These are phyloP conservation scores for Onychomys leucogaster DNA, from an alignment of 2,797 vertebrate genomes.

Conservation along the genomic window DNA sequence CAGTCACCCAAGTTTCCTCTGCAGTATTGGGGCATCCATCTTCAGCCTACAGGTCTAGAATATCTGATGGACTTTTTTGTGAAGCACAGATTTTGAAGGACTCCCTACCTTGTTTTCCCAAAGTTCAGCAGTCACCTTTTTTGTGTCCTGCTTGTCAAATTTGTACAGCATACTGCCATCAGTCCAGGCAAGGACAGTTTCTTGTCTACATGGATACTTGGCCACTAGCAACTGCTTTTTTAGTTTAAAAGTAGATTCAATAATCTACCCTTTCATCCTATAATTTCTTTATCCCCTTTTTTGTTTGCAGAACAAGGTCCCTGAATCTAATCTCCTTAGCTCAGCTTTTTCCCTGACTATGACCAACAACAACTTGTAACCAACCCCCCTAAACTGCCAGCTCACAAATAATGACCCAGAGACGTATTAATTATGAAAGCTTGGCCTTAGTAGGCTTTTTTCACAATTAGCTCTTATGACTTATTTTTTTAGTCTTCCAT, in stretches of 20 bases:
- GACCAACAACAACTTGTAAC: background rate
- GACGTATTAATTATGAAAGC: background rate
- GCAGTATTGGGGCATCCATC: background rate
- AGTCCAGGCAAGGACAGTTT: background rate
- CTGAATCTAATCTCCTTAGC: background rate
- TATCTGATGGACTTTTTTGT: background rate
- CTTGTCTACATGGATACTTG: background rate
- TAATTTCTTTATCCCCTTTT: background rate
- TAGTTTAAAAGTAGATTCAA: background rate
- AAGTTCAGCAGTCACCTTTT: background rate
- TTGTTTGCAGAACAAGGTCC: background rate
- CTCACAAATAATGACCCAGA: background rate
- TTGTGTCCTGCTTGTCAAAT: background rate
- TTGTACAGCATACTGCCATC: background rate
- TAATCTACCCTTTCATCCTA: background rate
- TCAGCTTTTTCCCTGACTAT: background rate
- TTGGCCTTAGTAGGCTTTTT: background rate
- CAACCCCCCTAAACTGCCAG: background rate
- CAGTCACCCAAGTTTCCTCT: background rate
- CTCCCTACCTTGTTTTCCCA: background rate
- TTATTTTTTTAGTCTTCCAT: background rate
- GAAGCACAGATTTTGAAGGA: background rate
- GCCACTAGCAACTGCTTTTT: background rate
- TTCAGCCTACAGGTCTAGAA: background rate
- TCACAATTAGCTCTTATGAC: background rate